Percentiles rank a stretch among this genome's conserved stretches.
These are phyloP conservation scores for Phataginus tricuspis DNA, from an alignment of 2,797 vertebrate species.

Conservation along the genomic window DNA sequence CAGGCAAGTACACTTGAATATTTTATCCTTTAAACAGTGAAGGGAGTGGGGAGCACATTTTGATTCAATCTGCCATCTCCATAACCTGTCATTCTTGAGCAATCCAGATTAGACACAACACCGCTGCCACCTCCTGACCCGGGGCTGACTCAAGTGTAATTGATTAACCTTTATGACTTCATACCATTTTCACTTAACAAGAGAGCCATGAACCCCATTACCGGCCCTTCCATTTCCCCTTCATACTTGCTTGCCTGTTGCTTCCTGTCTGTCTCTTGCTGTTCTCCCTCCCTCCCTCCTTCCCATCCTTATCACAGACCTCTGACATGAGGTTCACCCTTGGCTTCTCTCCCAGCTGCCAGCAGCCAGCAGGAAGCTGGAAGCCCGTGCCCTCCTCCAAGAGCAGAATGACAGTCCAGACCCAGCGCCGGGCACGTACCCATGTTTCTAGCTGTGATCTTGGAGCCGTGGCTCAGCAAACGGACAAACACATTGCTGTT, in stretches of 20 bases:
- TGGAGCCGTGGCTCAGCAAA: conserved; percentile 91
- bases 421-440: conserved; percentile 80
- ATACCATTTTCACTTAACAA: neutral
- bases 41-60: neutral
- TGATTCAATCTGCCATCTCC: neutral
- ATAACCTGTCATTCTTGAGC: neutral
- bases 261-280: neutral
- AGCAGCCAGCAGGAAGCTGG: conserved; percentile 52
- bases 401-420: neutral
- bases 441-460: conserved; percentile 88
- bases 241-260: neutral
- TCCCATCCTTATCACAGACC: neutral
- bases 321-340: neutral
- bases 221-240: neutral
- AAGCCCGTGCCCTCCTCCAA: conserved; percentile 31
- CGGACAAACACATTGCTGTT: conserved; percentile 93
- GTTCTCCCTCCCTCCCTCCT: neutral
- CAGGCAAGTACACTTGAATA: neutral
- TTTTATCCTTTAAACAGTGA: neutral
- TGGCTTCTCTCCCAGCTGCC: neutral
- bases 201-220: neutral
- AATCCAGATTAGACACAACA: neutral
- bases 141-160: neutral
- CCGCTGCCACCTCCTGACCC: neutral
- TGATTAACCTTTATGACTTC: neutral